Percentiles rank a stretch among this genome's conserved stretches.
Evolutionary conservation across 2,797 vertebrate species (phyloP).

Genomic region (Scarus forsteni): DNA sequence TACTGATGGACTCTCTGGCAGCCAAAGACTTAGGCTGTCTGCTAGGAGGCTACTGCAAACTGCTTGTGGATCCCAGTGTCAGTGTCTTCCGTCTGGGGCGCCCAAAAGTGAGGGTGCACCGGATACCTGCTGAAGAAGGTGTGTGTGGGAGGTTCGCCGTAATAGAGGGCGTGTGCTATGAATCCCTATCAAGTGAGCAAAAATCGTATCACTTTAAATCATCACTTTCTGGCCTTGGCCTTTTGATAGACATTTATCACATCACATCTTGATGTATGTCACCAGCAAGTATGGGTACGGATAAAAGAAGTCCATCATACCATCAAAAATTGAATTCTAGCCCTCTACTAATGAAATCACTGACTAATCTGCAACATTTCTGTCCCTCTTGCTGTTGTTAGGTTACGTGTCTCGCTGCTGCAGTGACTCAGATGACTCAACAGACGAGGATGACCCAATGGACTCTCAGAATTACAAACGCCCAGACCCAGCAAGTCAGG

Average conservation of each 20-base stretch:
- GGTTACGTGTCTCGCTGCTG: constrained; percentile 94
- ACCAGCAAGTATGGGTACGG: constrained; percentile 65
- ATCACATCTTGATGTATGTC: constrained; percentile 62
- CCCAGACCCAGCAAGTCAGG: constrained; percentile 71
- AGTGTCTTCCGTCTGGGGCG: constrained; percentile 92
- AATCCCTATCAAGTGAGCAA: constrained; percentile 87
- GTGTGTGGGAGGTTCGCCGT: constrained; percentile 82
- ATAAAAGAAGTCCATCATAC: constrained; percentile 43
- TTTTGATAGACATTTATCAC: constrained; percentile 69
- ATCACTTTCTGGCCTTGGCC: constrained; percentile 68
- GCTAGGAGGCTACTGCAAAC: constrained; percentile 93
- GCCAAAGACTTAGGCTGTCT: constrained; percentile 98
- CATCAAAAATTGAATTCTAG: constrained; percentile 7
- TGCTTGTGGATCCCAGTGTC: constrained; percentile 89
- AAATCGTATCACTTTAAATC: constrained; percentile 75
- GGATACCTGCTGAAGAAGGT: constrained; percentile 96
- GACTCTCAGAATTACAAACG: constrained; percentile 80
- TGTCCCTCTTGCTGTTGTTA: constrained; percentile 62
- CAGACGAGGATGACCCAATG: constrained; percentile 88
- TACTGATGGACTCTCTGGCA: constrained; percentile 94
- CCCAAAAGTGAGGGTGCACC: constrained; percentile 87
- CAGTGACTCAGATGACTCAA: constrained; percentile 94
- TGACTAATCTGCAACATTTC: constrained; percentile 11
- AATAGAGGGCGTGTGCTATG: constrained; percentile 85
- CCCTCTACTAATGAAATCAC: constrained; percentile 15